Base-by-base conservation (phyloP, 2,888 invertebrate genomes). In the Mythimna ferrago region DNA sequence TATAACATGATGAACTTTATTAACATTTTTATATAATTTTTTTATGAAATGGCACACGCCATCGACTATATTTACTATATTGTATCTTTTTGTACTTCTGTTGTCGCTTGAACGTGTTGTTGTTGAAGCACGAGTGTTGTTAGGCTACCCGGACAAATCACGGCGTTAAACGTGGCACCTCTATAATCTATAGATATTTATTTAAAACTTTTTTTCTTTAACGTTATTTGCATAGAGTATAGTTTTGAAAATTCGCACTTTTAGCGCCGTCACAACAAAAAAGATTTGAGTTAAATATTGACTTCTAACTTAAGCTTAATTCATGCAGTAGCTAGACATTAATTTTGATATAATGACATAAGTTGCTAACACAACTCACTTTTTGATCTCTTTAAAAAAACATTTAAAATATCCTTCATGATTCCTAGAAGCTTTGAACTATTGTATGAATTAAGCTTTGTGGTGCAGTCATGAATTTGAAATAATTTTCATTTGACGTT, bases 1-100 rank as follows among this genome's bases (percentile, higher is more conserved):
- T 95, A 96, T 96, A 96, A 96, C 96, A 95, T 89, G 90, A 96
- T 95, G 93, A 95, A 93, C 94, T 95, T 93, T 95, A 95, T 95
- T 96, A 96, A 95, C 95, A 93, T 92, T 93, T 91, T 92, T 89
- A 87, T 89, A 89, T 89, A 91, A 86, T 89, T 92, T 92, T 92
- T 87, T 85, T 85, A 90, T 90, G 86, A 92, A 92, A 93, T 96
- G 96, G 96, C 96, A 94, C 96, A 95, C 96, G 96, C 96, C 96
- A 94, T 96, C 96, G 96, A 96, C 96, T 96, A 94, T 96, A 95
- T 95, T 95, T 95, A 94, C 95, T 93, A 91, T 93, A 92, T 91
- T 94, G 93, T 95, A 94, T 92, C 89, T 92, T 91, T 74, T 89
- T 94, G 93, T 94, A 93, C 89, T 93, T 92, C 91, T 95, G 95